Percentiles rank a stretch among this genome's conserved stretches.
phyloP scores from a whole-genome alignment of 1,140 invertebrate species.

The Apis cerana region DNA sequence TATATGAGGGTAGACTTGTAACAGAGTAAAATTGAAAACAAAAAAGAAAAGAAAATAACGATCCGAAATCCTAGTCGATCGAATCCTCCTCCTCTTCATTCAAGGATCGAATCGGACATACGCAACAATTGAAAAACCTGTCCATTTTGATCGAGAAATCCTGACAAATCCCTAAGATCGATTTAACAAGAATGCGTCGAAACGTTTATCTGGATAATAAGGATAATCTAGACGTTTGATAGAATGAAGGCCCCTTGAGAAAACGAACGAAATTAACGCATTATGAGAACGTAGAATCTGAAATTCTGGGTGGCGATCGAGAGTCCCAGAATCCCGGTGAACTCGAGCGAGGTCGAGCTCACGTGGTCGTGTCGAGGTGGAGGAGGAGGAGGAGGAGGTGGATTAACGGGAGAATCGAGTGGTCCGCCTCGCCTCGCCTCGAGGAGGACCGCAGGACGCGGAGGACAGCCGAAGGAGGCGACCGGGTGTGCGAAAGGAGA shows the following conservation, averaged over 20 bases:
- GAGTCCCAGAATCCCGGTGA: conserved; percentile 26
- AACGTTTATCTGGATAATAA: too few relatives aligned
- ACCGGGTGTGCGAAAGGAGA: not conserved
- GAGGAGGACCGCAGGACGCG: conserved; percentile 58
- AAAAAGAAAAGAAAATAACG: not conserved
- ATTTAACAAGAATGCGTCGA: too few relatives aligned
- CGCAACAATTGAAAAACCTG: too few relatives aligned
- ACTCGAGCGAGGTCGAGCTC: conserved; percentile 37
- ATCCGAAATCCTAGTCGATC: not conserved
- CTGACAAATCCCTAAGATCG: too few relatives aligned
- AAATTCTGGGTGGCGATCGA: not conserved
- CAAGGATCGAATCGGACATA: too few relatives aligned
- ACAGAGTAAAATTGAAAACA: not conserved
- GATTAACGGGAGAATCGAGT: conserved; percentile 63
- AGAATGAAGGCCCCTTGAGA: not conserved
- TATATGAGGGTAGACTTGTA: too few relatives aligned
- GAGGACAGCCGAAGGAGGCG: conserved; percentile 42
- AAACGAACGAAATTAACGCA: not conserved
- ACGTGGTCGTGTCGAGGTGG: conserved; percentile 27
- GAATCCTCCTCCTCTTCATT: not conserved
- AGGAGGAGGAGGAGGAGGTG: conserved; percentile 20
- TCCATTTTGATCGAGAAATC: too few relatives aligned
- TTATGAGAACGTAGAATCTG: not conserved
- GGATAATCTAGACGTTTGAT: too few relatives aligned
- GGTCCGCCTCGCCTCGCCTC: conserved; percentile 46